Conservation (phyloP, 2,888 invertebrate genomes). For the Spatulosminthurus flaviceps region DNA sequence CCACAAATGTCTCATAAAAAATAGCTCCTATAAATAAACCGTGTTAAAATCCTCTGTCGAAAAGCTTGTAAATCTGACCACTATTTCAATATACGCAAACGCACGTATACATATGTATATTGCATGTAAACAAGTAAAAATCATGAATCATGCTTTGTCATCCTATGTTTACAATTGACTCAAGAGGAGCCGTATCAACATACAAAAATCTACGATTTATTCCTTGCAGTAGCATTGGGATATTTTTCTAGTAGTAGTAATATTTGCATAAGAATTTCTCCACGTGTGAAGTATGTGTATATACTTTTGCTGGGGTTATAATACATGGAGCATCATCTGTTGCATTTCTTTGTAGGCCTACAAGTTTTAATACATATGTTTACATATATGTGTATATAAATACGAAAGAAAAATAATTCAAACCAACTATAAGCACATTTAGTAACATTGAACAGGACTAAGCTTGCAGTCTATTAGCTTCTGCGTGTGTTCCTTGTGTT, state of each 20-base stretch:
- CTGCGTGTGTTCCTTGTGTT: slow-evolving; percentile 38
- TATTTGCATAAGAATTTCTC: background rate
- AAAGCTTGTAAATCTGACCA: too few relatives aligned
- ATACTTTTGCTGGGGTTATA: background rate
- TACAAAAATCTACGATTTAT: too few relatives aligned
- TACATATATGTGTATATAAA: too few relatives aligned
- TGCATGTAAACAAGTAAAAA: too few relatives aligned
- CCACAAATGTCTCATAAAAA: too few relatives aligned
- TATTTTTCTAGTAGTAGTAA: background rate
- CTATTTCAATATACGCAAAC: too few relatives aligned
- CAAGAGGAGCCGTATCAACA: too few relatives aligned
- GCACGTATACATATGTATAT: too few relatives aligned
- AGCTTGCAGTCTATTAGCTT: slow-evolving; percentile 29
- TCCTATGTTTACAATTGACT: too few relatives aligned
- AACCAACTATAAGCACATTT: background rate
- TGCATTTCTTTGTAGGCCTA: background rate
- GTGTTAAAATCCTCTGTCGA: too few relatives aligned
- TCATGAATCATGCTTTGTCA: too few relatives aligned
- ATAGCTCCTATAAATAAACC: too few relatives aligned
- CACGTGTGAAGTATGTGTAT: background rate
- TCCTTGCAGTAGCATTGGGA: background rate
- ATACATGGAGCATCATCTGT: background rate
- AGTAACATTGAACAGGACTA: background rate
- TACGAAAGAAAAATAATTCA: background rate
- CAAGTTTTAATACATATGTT: background rate